Conservation (phyloP, 2,888 invertebrate genomes). For the Euplexia lucipara region DNA sequence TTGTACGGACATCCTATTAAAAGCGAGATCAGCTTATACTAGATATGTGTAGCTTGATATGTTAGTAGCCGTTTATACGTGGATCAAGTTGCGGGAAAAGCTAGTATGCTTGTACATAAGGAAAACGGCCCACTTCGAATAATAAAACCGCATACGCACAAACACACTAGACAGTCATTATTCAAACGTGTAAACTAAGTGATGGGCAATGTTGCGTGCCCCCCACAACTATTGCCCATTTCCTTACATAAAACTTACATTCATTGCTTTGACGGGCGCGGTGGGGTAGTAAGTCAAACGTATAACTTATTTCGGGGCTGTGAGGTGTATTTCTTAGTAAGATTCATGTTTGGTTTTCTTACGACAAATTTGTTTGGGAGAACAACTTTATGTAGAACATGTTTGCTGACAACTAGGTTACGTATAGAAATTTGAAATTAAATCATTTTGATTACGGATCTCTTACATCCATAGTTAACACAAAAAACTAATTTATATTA, state of each 20-base stretch:
- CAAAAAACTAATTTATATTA: too few species aligned
- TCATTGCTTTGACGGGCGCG: conserved; percentile 27
- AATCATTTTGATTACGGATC: too few species aligned
- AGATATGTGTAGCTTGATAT: too few species aligned
- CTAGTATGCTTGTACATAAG: too few species aligned
- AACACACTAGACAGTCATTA: conserved; percentile 49
- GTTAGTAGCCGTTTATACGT: too few species aligned
- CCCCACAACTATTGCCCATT: conserved; percentile 49
- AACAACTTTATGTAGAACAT: not conserved
- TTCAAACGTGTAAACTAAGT: conserved; percentile 56
- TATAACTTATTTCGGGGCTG: conserved; percentile 24
- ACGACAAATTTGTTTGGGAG: conserved; percentile 8
- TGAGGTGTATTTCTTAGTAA: conserved; percentile 4
- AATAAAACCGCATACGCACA: conserved; percentile 5
- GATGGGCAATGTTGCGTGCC: conserved; percentile 58
- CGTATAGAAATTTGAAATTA: too few species aligned
- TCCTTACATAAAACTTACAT: conserved; percentile 62
- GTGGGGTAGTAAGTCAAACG: conserved; percentile 47
- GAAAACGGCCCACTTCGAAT: not conserved
- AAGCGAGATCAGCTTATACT: too few species aligned
- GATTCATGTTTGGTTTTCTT: conserved; percentile 18
- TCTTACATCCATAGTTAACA: too few species aligned
- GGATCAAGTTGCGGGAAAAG: too few species aligned
- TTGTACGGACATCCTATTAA: too few species aligned
- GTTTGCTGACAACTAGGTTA: not conserved